Base-by-base conservation (phyloP, 2,797 vertebrate genomes). In the Menidia menidia region DNA sequence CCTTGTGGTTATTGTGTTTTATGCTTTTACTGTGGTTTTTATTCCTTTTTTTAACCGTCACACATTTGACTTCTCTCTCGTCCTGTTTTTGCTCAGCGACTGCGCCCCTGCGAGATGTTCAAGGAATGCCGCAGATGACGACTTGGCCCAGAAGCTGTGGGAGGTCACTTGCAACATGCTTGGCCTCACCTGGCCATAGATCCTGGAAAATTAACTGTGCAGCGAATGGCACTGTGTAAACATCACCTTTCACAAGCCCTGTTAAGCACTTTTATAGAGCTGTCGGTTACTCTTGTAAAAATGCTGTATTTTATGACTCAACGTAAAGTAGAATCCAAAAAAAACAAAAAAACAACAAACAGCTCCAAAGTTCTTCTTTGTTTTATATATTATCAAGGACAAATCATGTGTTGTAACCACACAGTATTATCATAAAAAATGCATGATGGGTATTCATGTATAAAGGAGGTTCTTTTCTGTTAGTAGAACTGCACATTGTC, bases 111-210 rank as follows among this genome's bases (percentile, higher is more conserved):
- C 88, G 2, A 82, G 84, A 3, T 88, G 91, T 77, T 94, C 93
- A 0, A 88, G 91, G 60, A 2, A 66, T 0, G 94, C 89, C 8
- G 87, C 84, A 33, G 89, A 94, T 76, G 93, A 94, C 4, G 91
- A 91, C 73, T 75, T 86, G 84, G 92, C 92, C 31, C 85, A 94
- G 73, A 92, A 92, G 70, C 87, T 95, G 55, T 95, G 94, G 94
- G 92, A 94, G 30, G 72, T 92, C 78, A 94, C 93, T 88, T 94
- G 93, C 83, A 87, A 82, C 78, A 87, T 94, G 93, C 89, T 95
- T 1, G 79, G 81, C 59, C 90, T 95, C 74, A 83, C 80, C 43
- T 94, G 94, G 94, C 83, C 93, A 72, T 94, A 80, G 93, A 75
- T 0, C 52, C 11, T 5, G 1, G 19, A 18, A 15, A 30, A 60